Conservation (phyloP, 1,140 invertebrate genomes). For the Papilio dardanus region DNA sequence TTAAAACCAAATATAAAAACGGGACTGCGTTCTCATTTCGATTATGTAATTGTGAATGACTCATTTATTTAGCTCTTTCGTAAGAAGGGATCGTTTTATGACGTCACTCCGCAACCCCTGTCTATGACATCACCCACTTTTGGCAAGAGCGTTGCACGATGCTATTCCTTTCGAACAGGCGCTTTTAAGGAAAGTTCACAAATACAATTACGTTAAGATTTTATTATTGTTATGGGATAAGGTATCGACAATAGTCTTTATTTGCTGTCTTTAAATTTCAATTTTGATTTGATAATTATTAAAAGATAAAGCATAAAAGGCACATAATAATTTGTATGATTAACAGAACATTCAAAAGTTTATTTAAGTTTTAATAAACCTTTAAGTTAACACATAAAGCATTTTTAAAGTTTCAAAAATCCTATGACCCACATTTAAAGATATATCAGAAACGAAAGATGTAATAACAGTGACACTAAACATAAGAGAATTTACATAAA, state of each 20-base stretch:
- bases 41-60: constrained; percentile 42
- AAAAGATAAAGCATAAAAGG: too few species aligned
- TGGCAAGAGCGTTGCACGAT: constrained; percentile 39
- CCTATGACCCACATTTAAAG: background rate
- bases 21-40: constrained; percentile 8
- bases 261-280: too few species aligned
- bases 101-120: constrained; percentile 54
- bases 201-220: background rate
- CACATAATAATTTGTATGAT: too few species aligned
- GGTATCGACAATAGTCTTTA: background rate
- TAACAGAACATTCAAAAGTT: too few species aligned
- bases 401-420: too few species aligned
- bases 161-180: constrained; percentile 49
- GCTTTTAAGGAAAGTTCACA: constrained; percentile 34
- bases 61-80: constrained; percentile 50
- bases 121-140: constrained; percentile 64
- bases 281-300: too few species aligned
- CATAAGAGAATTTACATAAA: constrained; percentile 57
- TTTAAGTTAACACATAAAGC: too few species aligned
- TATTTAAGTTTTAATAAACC: too few species aligned
- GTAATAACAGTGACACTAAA: constrained; percentile 55
- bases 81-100: constrained; percentile 48
- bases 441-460: constrained; percentile 39
- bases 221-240: background rate
- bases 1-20: constrained; percentile 38